Base-by-base conservation (phyloP, 2,888 invertebrate species). In the Trachelus iudaicus region DNA sequence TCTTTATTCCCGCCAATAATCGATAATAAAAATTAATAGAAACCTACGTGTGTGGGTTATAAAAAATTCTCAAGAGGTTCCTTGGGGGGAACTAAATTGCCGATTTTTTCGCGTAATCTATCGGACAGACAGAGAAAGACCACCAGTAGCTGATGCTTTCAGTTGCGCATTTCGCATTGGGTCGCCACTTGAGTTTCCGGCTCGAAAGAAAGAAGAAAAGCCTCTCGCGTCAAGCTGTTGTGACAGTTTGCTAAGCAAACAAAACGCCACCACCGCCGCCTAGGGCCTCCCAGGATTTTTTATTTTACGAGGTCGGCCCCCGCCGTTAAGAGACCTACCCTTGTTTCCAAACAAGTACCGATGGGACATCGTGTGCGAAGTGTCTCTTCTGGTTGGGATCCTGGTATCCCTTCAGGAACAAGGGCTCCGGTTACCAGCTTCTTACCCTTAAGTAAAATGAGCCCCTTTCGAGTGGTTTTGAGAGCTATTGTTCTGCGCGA, bases 181-280 rank as follows among this genome's bases (percentile, higher is more conserved):
- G 56, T 56, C 56, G 69, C 75, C 82, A 83, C 85, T 85, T 81
- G 82, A 81, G 79, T 86, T 85, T 85, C 85, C 87, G 83, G 80
- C 79, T 77, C 35, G 12, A 76, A 77, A 69, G 73, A 68, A 68
- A 56, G 68, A 69, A 75, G 75, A 77, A 33, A 75, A 74, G 68
- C 37, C 82, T 79, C 81, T 73, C 73, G 78, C 82, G 83, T 84
- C 84, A 84, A 87, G 82, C 87, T 90, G 90, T 90, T 90, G 89
- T 90, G 90, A 90, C 90, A 90, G 88, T 90, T 89, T 83, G 82
- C 84, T 85, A 84, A 81, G 81, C 88, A 88, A 89, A 89, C 85
- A 89, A 87, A 87, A 80, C 77, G 84, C 84, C 82, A 81, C 79
- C 56, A 74, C 79, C 80, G 77, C 80, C 73, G 79, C 80, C 73